Evolutionary conservation across 2,113 vertebrate species (phyloP).

Genomic region (Camelus dromedarius): DNA sequence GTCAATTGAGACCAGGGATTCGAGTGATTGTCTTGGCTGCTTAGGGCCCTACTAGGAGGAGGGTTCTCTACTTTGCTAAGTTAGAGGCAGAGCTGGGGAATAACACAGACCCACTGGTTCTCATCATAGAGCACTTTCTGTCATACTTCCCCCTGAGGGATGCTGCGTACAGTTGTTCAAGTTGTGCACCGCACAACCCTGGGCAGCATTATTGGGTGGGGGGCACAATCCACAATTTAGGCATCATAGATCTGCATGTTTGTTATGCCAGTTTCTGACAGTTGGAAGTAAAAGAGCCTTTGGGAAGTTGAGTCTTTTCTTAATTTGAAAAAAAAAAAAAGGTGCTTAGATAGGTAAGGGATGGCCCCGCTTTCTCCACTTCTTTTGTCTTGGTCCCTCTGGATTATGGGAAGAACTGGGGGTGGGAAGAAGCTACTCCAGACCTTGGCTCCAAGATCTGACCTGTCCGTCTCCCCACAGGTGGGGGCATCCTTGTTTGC

Average conservation of each 20-base stretch:
- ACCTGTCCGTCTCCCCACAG: slow-evolving; percentile 81
- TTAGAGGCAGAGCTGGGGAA: not conserved
- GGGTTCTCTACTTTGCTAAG: not conserved
- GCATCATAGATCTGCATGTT: not conserved
- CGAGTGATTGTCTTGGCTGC: not conserved
- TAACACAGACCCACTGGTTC: not conserved
- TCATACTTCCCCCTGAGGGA: fast-evolving
- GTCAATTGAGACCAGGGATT: not conserved
- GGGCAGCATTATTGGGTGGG: too few relatives aligned
- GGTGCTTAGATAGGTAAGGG: not conserved
- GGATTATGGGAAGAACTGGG: not conserved
- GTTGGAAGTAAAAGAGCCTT: not conserved
- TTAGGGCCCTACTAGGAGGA: not conserved
- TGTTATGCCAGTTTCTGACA: not conserved
- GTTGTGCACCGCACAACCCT: not conserved
- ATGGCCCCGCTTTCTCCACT: not conserved
- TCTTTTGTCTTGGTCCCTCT: not conserved
- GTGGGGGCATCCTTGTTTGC: slow-evolving; percentile 97
- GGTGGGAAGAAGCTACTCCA: not conserved
- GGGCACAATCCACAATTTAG: not conserved
- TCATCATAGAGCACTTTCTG: not conserved
- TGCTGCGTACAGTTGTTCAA: not conserved
- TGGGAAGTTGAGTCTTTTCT: not conserved
- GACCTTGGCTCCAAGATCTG: not conserved
- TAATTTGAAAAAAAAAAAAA: not conserved